Evolutionary conservation across 1,140 invertebrate species (phyloP).

Genomic region (Zelostemma sp.): DNA sequence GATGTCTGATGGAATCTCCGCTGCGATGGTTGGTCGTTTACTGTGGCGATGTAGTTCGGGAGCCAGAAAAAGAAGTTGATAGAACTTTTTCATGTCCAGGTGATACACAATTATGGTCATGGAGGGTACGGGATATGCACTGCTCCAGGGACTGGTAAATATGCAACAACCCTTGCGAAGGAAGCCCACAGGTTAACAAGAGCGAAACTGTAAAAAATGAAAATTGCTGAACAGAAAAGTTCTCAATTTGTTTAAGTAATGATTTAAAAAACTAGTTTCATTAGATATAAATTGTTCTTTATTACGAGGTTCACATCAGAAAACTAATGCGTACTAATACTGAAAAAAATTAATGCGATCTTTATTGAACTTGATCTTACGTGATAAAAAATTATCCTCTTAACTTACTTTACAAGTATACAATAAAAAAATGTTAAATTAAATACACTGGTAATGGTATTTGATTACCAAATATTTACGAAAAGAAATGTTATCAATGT

Average conservation of each 20-base stretch:
- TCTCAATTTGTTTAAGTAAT: too few relatives aligned
- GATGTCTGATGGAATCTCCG: conserved; percentile 44
- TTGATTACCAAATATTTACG: too few relatives aligned
- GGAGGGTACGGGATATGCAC: conserved; percentile 91
- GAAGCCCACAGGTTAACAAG: conserved; percentile 67
- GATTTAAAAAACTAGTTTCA: conserved; percentile 39
- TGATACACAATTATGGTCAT: conserved; percentile 95
- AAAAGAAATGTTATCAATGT: too few relatives aligned
- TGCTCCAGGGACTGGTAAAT: conserved; percentile 85
- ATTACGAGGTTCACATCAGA: conserved; percentile 36
- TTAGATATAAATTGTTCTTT: conserved; percentile 12
- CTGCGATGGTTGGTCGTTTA: conserved; percentile 52
- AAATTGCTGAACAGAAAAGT: too few relatives aligned
- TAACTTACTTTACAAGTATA: neutral
- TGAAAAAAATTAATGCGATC: conserved; percentile 18
- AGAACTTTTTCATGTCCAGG: conserved; percentile 63
- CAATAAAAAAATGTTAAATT: too few relatives aligned
- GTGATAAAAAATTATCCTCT: neutral
- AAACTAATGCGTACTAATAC: conserved; percentile 47
- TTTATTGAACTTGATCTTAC: neutral
- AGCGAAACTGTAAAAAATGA: too few relatives aligned
- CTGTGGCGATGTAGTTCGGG: too few relatives aligned
- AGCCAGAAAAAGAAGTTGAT: too few relatives aligned
- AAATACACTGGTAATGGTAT: too few relatives aligned
- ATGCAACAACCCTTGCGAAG: conserved; percentile 79